phyloP scores from a whole-genome alignment of 2,797 vertebrate species.

The Eutrigla gurnardus region DNA sequence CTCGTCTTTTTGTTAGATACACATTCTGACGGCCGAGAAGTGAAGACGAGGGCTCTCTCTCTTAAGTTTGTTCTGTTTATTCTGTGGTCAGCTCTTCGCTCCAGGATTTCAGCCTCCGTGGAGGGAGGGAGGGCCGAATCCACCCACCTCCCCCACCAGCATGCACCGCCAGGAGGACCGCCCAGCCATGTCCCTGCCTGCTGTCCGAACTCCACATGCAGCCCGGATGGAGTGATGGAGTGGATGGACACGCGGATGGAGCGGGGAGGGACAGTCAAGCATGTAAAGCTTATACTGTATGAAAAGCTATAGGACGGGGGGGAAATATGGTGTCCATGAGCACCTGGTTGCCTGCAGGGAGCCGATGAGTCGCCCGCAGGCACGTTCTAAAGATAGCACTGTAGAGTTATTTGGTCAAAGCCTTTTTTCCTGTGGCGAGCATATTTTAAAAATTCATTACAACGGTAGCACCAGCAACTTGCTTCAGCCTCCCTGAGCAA shows the following conservation, averaged over 20 bases:
- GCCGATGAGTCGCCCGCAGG: too few species aligned
- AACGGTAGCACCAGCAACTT: too few species aligned
- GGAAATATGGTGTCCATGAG: too few species aligned
- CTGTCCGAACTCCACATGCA: slow-evolving; percentile 60
- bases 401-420: too few species aligned
- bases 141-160: slow-evolving; percentile 44
- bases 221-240: slow-evolving; percentile 56
- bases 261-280: slow-evolving; percentile 4
- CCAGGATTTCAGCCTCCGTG: slow-evolving; percentile 38
- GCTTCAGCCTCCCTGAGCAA: too few species aligned
- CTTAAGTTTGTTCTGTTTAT: slow-evolving; percentile 77
- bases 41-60: slow-evolving; percentile 63
- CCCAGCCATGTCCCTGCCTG: slow-evolving; percentile 48
- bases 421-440: too few species aligned
- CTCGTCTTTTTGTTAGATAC: slow-evolving; percentile 33
- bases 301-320: slow-evolving; percentile 4
- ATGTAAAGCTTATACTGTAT: slow-evolving; percentile 29
- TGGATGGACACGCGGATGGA: slow-evolving; percentile 36
- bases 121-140: slow-evolving; percentile 59
- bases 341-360: too few species aligned
- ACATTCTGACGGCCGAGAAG: slow-evolving; percentile 40
- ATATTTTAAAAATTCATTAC: too few species aligned
- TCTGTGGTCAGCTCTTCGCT: slow-evolving; percentile 63
- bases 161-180: slow-evolving; percentile 40
- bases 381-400: too few species aligned